Conservation (phyloP, 2,797 vertebrate genomes). For the Mallotus villosus region DNA sequence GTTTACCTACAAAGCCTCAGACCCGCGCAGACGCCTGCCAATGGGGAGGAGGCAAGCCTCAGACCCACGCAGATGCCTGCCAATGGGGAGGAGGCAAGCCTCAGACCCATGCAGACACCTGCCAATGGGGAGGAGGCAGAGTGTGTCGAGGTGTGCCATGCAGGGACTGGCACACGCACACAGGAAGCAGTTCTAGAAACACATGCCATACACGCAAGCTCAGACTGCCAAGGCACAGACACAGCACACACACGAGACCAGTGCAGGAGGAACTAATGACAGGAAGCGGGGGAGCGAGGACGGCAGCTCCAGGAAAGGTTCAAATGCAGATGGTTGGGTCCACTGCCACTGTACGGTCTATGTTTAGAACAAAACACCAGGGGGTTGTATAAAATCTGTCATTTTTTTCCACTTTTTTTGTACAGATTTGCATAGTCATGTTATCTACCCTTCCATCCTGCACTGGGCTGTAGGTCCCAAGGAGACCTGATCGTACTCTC, state of each 20-base stretch:
- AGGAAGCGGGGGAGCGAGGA: background rate
- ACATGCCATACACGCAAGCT: constrained; percentile 12
- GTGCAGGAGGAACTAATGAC: background rate
- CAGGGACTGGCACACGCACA: constrained; percentile 45
- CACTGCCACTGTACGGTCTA: background rate
- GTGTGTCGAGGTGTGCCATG: constrained; percentile 33
- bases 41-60: constrained; percentile 35
- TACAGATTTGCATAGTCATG: background rate
- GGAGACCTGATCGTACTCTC: background rate
- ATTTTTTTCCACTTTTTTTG: background rate
- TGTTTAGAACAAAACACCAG: constrained; percentile 3
- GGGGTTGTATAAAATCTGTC: background rate
- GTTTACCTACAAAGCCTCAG: constrained; percentile 49
- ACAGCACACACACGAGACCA: background rate
- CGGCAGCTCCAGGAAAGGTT: background rate
- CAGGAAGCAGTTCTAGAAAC: constrained; percentile 42
- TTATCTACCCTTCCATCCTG: background rate
- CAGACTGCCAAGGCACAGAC: background rate
- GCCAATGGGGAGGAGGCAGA: constrained; percentile 49
- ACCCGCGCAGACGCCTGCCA: constrained; percentile 55
- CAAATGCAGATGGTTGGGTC: constrained; percentile 9
- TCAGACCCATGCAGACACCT: constrained; percentile 48
- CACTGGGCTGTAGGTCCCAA: background rate
- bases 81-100: constrained; percentile 49
- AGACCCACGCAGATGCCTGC: constrained; percentile 51